Base-by-base conservation (phyloP, 2,888 invertebrate genomes). In the Andrena marginata region DNA sequence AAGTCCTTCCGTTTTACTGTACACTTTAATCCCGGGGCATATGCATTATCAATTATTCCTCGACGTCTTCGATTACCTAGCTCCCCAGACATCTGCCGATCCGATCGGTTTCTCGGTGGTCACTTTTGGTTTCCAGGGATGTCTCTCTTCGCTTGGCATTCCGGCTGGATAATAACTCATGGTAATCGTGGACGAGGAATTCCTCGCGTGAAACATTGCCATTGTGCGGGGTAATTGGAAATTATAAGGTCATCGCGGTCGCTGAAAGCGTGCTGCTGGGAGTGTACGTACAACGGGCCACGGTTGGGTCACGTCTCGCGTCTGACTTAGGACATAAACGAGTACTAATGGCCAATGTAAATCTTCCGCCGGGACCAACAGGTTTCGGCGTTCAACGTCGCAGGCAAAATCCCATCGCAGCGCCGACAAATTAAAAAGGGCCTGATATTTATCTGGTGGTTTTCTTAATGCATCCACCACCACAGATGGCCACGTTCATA, bases 291-390 rank as follows among this genome's bases (percentile, higher is more conserved):
- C n/a, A 7, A 6, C 13, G 20, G 48, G 51, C 42, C 20, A 10
- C 5, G 20, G 69, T 13, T 68, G 60, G 67, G 42, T 77, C 62
- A 59, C 20, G 68, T 76, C 69, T 81, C 62, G 29, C 42, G 68
- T 42, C 35, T 74, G 76, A 85, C 73, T 74, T 48, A 62, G 20
- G 78, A 59, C 63, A 48, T 74, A 84, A 80, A 59, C 51, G 69
- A 67, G 23, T 64, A 70, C 70, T 85, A 85, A 87, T 85, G 33
- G 54, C 10, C 31, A 62, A 68, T 65, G 80, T 75, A 84, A 84
- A 87, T 87, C 75, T 78, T 56, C 20, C 7, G 29, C 51, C 59
- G 72, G 67, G 56, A 35, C 48, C 35, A 82, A 74, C 81, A 60
- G 78, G 63, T 80, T 80, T 81, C n/a, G 23, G 65, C 33, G 10